Evolutionary conservation across 2,888 invertebrate species (phyloP).

Genomic region (Cephus runcator): DNA sequence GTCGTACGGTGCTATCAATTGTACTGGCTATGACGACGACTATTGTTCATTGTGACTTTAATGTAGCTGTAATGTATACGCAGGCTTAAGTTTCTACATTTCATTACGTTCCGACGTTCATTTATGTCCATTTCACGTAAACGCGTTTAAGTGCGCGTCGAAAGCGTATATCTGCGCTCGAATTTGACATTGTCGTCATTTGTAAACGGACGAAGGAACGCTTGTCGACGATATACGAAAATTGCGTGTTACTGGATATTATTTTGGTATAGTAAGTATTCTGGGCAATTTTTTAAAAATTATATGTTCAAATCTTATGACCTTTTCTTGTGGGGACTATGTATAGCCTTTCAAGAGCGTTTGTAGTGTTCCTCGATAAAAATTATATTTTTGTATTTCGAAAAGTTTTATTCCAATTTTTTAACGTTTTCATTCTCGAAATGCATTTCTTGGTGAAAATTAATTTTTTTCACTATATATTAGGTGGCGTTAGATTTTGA

Average conservation of each 20-base stretch:
- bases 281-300: neutral
- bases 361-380: neutral
- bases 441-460: neutral
- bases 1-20: neutral
- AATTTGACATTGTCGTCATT: neutral
- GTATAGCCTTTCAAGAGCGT: neutral
- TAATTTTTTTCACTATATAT: neutral
- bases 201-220: neutral
- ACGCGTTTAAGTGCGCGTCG: neutral
- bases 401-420: neutral
- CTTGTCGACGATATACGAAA: neutral
- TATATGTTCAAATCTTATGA: neutral
- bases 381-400: neutral
- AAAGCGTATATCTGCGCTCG: neutral
- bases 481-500: neutral
- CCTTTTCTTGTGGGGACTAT: neutral
- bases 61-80: neutral
- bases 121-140: neutral
- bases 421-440: neutral
- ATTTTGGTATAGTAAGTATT: neutral
- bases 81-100: neutral
- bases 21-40: neutral
- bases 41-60: neutral
- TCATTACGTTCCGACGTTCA: neutral
- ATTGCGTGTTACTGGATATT: neutral